A percentile compares a stretch with the other conserved stretches of the same genome.
phyloP scores from a whole-genome alignment of 2,888 invertebrate species.

The Phyllotreta striolata region DNA sequence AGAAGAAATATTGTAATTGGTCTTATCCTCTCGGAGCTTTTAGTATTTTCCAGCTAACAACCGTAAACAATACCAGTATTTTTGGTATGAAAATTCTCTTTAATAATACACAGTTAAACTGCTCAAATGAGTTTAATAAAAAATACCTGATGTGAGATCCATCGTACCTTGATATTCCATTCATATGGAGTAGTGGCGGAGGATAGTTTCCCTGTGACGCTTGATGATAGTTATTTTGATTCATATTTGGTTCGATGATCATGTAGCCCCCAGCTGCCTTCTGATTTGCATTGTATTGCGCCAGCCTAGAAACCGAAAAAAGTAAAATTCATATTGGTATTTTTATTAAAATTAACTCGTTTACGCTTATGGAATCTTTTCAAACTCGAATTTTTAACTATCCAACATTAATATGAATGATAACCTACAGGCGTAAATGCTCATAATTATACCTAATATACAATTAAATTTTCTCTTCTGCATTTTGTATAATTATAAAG shows the following conservation, averaged over 20 bases:
- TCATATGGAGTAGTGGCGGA: conserved; percentile 65
- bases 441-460: no score
- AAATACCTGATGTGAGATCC: conserved; percentile 42
- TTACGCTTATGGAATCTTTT: conserved; percentile 1
- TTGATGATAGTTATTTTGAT: conserved; percentile 59
- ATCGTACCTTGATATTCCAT: conserved; percentile 55
- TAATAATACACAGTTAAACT: background rate
- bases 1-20: no score
- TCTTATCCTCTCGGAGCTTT: background rate
- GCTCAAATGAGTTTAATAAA: conserved; percentile 4
- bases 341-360: conserved; percentile 1
- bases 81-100: background rate
- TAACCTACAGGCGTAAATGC: no score
- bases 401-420: no score
- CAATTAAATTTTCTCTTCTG: no score
- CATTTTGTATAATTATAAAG: no score
- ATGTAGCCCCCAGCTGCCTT: conserved; percentile 55
- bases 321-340: conserved; percentile 23
- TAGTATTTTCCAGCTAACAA: background rate
- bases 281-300: conserved; percentile 46
- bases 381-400: background rate
- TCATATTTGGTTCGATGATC: conserved; percentile 58
- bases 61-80: background rate
- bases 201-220: conserved; percentile 63
- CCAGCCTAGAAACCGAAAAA: conserved; percentile 39